Evolutionary conservation across 2,888 invertebrate species (phyloP).

Genomic region (Leucophora obtusa): DNA sequence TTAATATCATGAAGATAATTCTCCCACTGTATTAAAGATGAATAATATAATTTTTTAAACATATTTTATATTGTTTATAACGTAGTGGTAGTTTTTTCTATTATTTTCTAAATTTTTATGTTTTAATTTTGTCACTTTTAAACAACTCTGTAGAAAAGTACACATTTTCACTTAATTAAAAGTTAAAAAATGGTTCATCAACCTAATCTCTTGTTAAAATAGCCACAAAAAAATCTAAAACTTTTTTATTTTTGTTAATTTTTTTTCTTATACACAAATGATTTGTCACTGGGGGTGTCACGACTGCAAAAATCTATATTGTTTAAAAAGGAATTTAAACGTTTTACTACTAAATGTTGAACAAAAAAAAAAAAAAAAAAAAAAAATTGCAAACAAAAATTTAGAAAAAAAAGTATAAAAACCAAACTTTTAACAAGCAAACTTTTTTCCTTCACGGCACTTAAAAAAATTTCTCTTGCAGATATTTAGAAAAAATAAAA

Average conservation of each 20-base stretch:
- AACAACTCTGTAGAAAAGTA: background rate
- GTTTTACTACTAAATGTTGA: background rate
- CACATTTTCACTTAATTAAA: slow-evolving; percentile 52
- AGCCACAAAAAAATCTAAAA: slow-evolving; percentile 38
- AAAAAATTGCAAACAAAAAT: slow-evolving; percentile 17
- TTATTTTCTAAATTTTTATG: background rate
- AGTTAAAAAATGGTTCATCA: slow-evolving; percentile 44
- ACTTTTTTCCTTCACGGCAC: background rate
- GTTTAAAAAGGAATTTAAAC: background rate
- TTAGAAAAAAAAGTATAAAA: background rate
- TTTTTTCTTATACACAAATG: slow-evolving; percentile 18
- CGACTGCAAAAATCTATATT: background rate
- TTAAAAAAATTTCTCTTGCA: background rate
- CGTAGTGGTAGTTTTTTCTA: no score
- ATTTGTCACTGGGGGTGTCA: slow-evolving; percentile 35
- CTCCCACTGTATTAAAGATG: background rate
- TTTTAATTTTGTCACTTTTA: background rate
- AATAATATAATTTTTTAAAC: no score
- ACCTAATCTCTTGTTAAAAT: slow-evolving; percentile 45
- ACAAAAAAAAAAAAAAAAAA: background rate
- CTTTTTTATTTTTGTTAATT: slow-evolving; percentile 33
- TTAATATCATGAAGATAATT: no score
- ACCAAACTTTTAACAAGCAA: slow-evolving; percentile 3
- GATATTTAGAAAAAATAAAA: background rate
- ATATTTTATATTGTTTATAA: no score